Evolutionary conservation across 2,888 invertebrate genomes (phyloP).

Genomic region (Lochmaea crataegi): DNA sequence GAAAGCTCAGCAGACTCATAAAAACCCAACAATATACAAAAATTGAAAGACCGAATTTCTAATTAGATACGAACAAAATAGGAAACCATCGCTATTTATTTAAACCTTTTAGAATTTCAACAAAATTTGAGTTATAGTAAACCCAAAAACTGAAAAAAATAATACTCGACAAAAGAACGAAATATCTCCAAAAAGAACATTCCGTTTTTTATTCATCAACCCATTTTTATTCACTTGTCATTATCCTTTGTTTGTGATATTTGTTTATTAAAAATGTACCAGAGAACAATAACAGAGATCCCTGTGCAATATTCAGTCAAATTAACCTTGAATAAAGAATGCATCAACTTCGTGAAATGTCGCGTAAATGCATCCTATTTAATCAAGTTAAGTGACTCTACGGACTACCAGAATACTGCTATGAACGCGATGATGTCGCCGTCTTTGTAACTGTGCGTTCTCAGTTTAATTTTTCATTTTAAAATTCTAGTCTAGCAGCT

Average conservation of each 20-base stretch:
- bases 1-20: too few relatives aligned
- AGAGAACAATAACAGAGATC: not conserved
- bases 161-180: too few relatives aligned
- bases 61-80: too few relatives aligned
- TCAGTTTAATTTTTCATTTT: not conserved
- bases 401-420: not conserved
- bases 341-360: conserved; percentile 1
- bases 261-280: not conserved
- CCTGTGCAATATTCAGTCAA: not conserved
- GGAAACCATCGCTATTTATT: too few relatives aligned
- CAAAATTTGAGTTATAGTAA: too few relatives aligned
- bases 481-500: not conserved
- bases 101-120: too few relatives aligned
- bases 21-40: too few relatives aligned
- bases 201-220: too few relatives aligned
- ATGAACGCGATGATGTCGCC: not conserved
- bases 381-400: conserved; percentile 8
- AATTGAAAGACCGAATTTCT: too few relatives aligned
- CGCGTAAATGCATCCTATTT: conserved; percentile 5
- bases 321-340: conserved; percentile 1
- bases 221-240: not conserved
- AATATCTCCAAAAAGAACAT: too few relatives aligned
- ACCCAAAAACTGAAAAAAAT: too few relatives aligned
- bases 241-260: not conserved
- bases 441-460: not conserved